phyloP scores from a whole-genome alignment of 1,140 invertebrate genomes.

The Gonioctena quinquepunctata region DNA sequence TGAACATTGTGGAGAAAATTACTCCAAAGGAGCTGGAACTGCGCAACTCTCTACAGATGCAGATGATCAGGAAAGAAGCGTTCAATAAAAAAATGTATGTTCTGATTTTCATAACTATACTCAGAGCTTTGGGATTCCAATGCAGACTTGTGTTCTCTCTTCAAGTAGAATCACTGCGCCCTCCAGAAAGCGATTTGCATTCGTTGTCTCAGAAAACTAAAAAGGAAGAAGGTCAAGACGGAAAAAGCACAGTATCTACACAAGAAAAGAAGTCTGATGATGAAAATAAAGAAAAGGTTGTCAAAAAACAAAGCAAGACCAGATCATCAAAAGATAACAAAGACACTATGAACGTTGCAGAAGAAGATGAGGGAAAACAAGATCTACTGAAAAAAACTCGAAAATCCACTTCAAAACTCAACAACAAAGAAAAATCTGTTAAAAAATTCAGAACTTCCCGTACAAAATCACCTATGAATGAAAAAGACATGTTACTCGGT shows the following conservation, averaged over 20 bases:
- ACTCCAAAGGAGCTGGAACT: conserved; percentile 57
- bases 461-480: background rate
- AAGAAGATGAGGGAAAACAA: too few relatives aligned
- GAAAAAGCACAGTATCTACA: background rate
- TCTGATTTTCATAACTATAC: conserved; percentile 73
- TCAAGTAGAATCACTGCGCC: conserved; percentile 65
- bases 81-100: conserved; percentile 70
- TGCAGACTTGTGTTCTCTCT: conserved; percentile 76
- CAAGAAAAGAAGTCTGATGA: background rate
- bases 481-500: background rate
- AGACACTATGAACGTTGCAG: too few relatives aligned
- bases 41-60: conserved; percentile 60
- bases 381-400: too few relatives aligned
- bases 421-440: background rate
- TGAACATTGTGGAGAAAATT: conserved; percentile 61
- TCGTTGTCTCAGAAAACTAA: conserved; percentile 51
- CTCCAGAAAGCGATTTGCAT: conserved; percentile 62
- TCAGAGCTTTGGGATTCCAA: conserved; percentile 79
- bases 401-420: background rate
- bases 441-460: background rate
- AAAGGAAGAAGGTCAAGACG: conserved; percentile 16
- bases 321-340: background rate
- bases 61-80: conserved; percentile 67
- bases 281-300: background rate
- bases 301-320: background rate